Conservation (phyloP, 2,113 vertebrate species). For the Pavo muticus region DNA sequence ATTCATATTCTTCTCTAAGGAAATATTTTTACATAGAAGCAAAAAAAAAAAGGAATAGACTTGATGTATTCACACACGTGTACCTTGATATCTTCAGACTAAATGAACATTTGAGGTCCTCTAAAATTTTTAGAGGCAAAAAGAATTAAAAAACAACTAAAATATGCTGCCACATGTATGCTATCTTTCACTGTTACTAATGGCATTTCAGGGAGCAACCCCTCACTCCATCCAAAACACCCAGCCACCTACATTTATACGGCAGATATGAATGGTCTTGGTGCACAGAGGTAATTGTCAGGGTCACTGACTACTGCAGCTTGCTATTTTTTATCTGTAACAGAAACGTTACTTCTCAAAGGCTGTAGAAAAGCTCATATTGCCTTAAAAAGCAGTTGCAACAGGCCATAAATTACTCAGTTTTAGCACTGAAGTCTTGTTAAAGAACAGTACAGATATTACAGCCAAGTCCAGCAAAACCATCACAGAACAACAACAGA, state of each 20-base stretch:
- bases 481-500: neutral
- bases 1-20: neutral
- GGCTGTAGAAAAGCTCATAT: neutral
- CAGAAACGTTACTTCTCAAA: neutral
- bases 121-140: neutral
- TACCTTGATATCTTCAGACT: neutral
- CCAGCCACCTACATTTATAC: neutral
- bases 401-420: neutral
- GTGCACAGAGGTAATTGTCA: neutral
- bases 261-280: neutral
- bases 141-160: neutral
- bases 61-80: neutral
- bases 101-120: neutral
- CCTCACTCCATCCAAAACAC: neutral
- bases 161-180: neutral
- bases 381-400: neutral
- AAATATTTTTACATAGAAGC: neutral
- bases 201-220: neutral
- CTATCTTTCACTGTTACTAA: neutral
- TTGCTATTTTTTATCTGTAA: neutral
- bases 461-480: neutral
- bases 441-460: neutral
- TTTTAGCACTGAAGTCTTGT: neutral
- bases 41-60: neutral
- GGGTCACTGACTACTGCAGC: neutral